Evolutionary conservation across 2,797 vertebrate genomes (phyloP).

Genomic region (Esox lucius): DNA sequence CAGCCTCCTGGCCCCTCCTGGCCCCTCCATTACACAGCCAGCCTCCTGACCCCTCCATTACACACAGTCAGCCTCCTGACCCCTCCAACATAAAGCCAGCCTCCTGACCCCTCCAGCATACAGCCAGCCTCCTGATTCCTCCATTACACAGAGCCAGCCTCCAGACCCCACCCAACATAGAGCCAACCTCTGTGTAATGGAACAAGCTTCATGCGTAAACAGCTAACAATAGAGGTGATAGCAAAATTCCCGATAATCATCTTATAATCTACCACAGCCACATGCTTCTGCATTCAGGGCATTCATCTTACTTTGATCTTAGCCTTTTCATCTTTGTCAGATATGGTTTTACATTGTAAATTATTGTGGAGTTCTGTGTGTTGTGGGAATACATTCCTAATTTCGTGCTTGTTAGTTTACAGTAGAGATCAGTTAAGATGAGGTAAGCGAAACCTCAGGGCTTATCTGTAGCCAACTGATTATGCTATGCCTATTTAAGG

Average conservation of each 20-base stretch:
- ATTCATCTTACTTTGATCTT: slow-evolving; percentile 21
- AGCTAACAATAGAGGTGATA: slow-evolving; percentile 12
- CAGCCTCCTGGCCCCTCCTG: slow-evolving; percentile 7
- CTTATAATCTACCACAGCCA: slow-evolving; percentile 17
- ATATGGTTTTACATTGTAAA: background rate
- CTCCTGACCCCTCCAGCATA: too few relatives aligned
- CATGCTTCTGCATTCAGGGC: slow-evolving; percentile 10
- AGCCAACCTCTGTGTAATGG: background rate
- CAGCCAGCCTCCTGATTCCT: too few relatives aligned
- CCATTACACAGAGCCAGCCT: too few relatives aligned
- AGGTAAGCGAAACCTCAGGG: slow-evolving; percentile 5
- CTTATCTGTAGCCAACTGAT: background rate
- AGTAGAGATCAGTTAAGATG: background rate
- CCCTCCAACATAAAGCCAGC: too few relatives aligned
- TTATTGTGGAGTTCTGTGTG: background rate
- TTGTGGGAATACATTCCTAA: slow-evolving; percentile 3
- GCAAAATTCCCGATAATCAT: slow-evolving; percentile 40
- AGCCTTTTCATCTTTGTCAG: background rate
- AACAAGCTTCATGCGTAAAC: background rate
- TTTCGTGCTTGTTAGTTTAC: slow-evolving; percentile 2
- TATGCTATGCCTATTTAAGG: background rate
- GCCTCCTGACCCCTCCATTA: background rate
- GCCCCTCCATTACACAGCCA: background rate
- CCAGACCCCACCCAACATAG: too few relatives aligned
- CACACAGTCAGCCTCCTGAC: too few relatives aligned